Evolutionary conservation across 2,888 invertebrate species (phyloP), one percentile per base, ranked within the genome.

Genomic region (Drosophila lacicola): DNA sequence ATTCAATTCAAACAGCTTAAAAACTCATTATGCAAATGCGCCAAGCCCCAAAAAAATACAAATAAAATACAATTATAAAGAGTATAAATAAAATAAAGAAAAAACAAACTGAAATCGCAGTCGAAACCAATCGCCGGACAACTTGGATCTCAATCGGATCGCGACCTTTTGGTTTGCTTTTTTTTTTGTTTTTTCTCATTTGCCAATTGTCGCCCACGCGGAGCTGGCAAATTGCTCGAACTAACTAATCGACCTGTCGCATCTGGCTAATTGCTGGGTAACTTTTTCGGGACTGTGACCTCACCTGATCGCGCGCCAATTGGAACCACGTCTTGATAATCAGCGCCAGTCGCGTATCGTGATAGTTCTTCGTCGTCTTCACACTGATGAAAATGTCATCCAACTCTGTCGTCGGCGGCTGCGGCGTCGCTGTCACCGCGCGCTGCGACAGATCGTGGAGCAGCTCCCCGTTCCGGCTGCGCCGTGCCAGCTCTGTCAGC

Each of bases 241-340:
- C 57, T 63, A 74, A 67, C 56, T 69, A 74, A 78, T 68, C 75
- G 67, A 60, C 29, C 66, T 47, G 76, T 60, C 54, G 70, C 13
- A 65, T 74, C 73, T 37, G 46, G 68, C 77, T 70, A 78, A 74
- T 74, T 70, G 58, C 36, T 25, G 58, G 53, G 41, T 53, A 53
- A 41, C 29, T 41, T 45, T 53, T 41, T 14, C 19, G 36, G 13
- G 2, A 10, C 17, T 19, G 9, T 58, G 42, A 91, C 11, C 93
- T 94, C 94, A 98, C 97, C 96, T 98, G 97, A 91, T 97, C 94
- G 92, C 95, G 96, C 55, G 98, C 98, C 90, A 98, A 94, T 92
- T 96, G 96, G 92, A 98, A 98, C 99, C 99, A 99, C 70, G 99
- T 99, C 93, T 96, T 96, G 92, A 98, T 94, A 90, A 99, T 96